Evolutionary conservation across 2,113 vertebrate genomes (phyloP).

Genomic region (Apaloderma vittatum): DNA sequence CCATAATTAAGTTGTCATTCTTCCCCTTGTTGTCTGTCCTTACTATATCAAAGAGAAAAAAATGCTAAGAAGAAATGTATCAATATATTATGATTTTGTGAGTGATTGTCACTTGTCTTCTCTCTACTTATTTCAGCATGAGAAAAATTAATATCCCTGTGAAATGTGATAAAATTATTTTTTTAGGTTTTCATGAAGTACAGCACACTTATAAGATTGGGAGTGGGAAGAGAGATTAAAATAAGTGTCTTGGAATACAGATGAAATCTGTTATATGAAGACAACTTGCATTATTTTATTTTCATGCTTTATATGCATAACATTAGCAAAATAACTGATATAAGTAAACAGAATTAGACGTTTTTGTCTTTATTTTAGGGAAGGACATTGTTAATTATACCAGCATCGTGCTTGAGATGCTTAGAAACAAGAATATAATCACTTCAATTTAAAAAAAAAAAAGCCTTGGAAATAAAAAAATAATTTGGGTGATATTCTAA

Average conservation of each 20-base stretch:
- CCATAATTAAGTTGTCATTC: neutral
- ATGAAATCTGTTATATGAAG: slow-evolving; percentile 33
- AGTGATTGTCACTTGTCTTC: neutral
- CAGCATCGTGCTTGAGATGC: neutral
- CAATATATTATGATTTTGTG: neutral
- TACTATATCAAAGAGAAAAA: neutral
- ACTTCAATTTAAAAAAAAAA: neutral
- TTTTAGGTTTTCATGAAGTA: neutral
- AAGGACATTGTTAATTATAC: neutral
- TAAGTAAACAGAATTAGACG: neutral
- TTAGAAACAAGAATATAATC: neutral
- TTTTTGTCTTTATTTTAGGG: neutral
- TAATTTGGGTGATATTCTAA: neutral
- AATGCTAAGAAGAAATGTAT: neutral
- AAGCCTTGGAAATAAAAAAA: neutral
- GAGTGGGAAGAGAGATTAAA: slow-evolving; percentile 45
- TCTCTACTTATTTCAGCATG: neutral
- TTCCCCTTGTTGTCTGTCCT: neutral
- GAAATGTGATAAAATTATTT: neutral
- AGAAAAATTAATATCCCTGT: slow-evolving; percentile 1
- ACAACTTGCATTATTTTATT: neutral
- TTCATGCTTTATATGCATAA: neutral
- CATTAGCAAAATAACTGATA: neutral
- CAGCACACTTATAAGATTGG: neutral
- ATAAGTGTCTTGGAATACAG: neutral